A percentile compares a stretch with the other conserved stretches of the same genome.
Evolutionary conservation across 2,888 invertebrate genomes (phyloP).

Genomic region (Agriotes lineatus): DNA sequence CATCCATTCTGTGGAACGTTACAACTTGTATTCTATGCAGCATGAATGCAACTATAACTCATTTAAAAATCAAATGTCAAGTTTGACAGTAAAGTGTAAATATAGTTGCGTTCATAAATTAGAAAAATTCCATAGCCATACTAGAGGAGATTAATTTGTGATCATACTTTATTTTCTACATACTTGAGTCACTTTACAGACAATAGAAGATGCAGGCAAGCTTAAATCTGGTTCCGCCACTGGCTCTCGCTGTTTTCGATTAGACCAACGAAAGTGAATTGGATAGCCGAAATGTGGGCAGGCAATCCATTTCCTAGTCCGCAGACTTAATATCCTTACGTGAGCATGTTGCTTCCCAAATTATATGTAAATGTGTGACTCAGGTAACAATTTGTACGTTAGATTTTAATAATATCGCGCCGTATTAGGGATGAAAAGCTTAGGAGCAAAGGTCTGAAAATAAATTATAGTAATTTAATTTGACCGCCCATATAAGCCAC

Average conservation of each 20-base stretch:
- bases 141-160: too few species aligned
- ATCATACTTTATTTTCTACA: too few species aligned
- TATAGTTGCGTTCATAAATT: too few species aligned
- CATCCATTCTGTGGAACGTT: too few species aligned
- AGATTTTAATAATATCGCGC: conserved; percentile 35
- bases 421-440: conserved; percentile 34
- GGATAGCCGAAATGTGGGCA: not conserved
- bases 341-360: conserved; percentile 18
- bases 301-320: not conserved
- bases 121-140: too few species aligned
- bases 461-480: conserved; percentile 37
- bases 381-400: conserved; percentile 24
- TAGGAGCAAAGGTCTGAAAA: conserved; percentile 31
- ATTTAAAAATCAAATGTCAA: too few species aligned
- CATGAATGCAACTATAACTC: too few species aligned
- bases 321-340: not conserved
- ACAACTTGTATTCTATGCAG: too few species aligned
- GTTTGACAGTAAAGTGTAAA: too few species aligned
- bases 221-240: too few species aligned
- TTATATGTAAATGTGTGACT: conserved; percentile 34
- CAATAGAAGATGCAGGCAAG: too few species aligned
- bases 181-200: too few species aligned
- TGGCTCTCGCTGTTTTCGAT: not conserved
- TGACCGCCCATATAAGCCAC: conserved; percentile 28
- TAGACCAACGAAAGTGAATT: not conserved